A percentile compares a stretch with the other conserved stretches of the same genome.
Evolutionary conservation across 2,113 vertebrate genomes (phyloP).

Genomic region (Dendrocopos noguchii): DNA sequence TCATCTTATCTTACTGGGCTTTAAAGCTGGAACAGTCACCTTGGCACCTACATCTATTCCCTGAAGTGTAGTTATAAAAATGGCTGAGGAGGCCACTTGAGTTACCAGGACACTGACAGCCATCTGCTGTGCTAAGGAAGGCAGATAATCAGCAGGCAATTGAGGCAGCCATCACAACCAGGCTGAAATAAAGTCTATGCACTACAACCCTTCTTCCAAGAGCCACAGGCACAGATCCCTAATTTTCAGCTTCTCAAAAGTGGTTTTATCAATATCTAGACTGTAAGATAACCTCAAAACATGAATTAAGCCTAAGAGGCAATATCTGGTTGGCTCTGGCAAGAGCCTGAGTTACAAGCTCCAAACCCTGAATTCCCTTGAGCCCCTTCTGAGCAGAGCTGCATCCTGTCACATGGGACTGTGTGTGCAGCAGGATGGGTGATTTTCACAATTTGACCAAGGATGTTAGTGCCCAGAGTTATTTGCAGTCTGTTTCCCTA

Average conservation of each 20-base stretch:
- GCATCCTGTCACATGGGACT: neutral
- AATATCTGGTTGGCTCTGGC: neutral
- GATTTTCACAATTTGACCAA: neutral
- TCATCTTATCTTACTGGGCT: constrained; percentile 60
- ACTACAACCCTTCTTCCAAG: neutral
- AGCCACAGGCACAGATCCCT: neutral
- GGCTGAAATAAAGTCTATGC: neutral
- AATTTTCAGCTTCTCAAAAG: neutral
- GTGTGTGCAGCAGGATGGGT: fast-evolving
- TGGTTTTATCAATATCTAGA: neutral
- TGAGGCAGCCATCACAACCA: neutral
- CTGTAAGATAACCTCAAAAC: neutral
- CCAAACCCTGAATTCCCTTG: neutral
- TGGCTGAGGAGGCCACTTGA: constrained; percentile 27
- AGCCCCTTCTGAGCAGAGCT: neutral
- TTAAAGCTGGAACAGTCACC: constrained; percentile 62
- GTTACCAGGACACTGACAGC: constrained; percentile 1
- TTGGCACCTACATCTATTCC: constrained; percentile 35
- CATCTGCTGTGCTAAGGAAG: neutral
- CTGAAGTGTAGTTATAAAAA: constrained; percentile 35
- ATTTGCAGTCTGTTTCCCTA: neutral
- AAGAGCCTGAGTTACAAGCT: neutral
- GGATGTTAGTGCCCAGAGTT: neutral
- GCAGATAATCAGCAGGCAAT: constrained; percentile 19
- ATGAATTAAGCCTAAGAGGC: neutral